phyloP scores from a whole-genome alignment of 2,888 invertebrate species.

The Agriopis aurantiaria region DNA sequence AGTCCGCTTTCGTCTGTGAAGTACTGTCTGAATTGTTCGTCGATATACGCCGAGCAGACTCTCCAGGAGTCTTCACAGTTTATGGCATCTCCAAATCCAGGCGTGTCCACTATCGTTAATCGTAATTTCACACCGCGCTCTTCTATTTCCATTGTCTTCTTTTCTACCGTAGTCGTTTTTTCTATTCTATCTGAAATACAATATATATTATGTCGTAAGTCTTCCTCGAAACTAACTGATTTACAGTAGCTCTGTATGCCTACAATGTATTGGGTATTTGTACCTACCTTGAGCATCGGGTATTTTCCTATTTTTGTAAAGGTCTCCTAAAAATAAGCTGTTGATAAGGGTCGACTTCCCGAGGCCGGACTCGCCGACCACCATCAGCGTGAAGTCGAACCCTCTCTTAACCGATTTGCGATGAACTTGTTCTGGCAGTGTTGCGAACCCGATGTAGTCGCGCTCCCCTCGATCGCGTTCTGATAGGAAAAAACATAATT shows the following conservation, averaged over 20 bases:
- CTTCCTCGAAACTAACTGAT: too few relatives aligned
- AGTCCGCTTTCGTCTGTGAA: constrained; percentile 97
- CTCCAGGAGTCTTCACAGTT: constrained; percentile 98
- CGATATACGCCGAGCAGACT: constrained; percentile 96
- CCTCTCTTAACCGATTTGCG: constrained; percentile 98
- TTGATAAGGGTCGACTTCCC: constrained; percentile 98
- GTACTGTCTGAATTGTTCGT: constrained; percentile 94
- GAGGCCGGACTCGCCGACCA: constrained; percentile 97
- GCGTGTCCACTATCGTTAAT: constrained; percentile 97
- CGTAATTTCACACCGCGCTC: constrained; percentile 96
- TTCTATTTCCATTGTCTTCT: constrained; percentile 97
- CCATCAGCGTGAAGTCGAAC: constrained; percentile 98
- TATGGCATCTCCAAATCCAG: constrained; percentile 97
- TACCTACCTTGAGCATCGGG: constrained; percentile 89
- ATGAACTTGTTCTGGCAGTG: constrained; percentile 97
- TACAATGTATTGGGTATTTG: too few relatives aligned
- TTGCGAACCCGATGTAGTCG: constrained; percentile 97
- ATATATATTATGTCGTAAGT: neutral
- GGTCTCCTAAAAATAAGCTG: constrained; percentile 96
- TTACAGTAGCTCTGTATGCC: too few relatives aligned
- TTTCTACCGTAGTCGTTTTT: constrained; percentile 90
- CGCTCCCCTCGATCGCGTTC: constrained; percentile 88
- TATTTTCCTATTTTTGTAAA: constrained; percentile 94
- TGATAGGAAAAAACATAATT: constrained; percentile 51
- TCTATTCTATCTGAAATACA: constrained; percentile 86